Evolutionary conservation across 2,888 invertebrate species (phyloP).

Genomic region (Epinotia ramella): DNA sequence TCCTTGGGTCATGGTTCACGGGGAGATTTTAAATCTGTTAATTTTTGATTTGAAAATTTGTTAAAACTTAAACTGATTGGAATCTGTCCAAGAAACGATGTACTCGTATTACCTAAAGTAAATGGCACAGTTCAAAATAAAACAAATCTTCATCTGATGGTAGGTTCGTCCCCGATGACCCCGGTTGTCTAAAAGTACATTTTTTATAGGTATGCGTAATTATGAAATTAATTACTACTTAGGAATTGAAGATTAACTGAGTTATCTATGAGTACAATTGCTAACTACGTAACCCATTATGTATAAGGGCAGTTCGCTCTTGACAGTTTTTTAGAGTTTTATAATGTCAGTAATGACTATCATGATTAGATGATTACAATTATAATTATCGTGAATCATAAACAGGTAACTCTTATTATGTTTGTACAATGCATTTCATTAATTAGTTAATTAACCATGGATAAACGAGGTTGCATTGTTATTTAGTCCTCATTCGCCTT

Average conservation of each 20-base stretch:
- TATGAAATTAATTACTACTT: no score
- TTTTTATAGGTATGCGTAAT: no score
- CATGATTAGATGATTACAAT: not conserved
- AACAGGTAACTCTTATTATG: conserved; percentile 14
- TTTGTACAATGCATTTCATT: conserved; percentile 25
- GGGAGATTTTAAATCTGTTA: not conserved
- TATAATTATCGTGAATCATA: conserved; percentile 21
- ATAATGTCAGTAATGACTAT: conserved; percentile 34
- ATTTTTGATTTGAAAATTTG: not conserved
- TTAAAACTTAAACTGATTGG: not conserved
- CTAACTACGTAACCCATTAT: conserved; percentile 19
- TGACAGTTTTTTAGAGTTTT: conserved; percentile 10
- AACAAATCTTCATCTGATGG: no score
- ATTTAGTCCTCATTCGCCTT: no score
- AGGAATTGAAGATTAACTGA: no score
- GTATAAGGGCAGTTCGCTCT: conserved; percentile 5
- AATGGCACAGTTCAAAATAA: no score
- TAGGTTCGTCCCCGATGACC: no score
- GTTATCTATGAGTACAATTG: not conserved
- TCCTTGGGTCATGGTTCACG: conserved; percentile 29
- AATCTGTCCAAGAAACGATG: no score
- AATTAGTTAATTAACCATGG: not conserved
- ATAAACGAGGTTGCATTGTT: not conserved
- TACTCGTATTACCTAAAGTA: no score
- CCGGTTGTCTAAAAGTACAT: no score